A percentile compares a stretch with the other conserved stretches of the same genome.
Conservation (phyloP, 2,888 invertebrate species). For the Dioctria linearis region DNA sequence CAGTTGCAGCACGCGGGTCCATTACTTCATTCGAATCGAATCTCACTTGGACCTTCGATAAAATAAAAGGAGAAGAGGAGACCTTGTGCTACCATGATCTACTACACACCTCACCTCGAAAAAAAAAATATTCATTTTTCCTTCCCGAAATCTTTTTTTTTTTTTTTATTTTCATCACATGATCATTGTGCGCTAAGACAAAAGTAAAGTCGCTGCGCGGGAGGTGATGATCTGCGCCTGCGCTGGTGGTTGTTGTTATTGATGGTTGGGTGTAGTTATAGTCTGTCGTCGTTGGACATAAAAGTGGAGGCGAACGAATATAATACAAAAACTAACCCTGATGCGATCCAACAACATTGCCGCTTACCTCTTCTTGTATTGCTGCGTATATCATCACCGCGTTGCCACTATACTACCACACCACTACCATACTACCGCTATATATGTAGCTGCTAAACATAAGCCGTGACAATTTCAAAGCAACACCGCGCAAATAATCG, state of each 20-base stretch:
- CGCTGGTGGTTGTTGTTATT: neutral
- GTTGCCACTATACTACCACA: too few species aligned
- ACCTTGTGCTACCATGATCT: neutral
- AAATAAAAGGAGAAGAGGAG: too few species aligned
- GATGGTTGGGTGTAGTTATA: neutral
- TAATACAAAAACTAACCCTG: constrained; percentile 18
- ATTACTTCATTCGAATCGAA: too few species aligned
- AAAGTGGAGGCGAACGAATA: neutral
- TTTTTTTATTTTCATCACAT: neutral
- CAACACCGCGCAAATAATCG: constrained; percentile 37
- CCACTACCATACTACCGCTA: neutral
- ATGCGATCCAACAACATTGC: constrained; percentile 26
- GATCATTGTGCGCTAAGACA: neutral
- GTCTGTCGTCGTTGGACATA: neutral
- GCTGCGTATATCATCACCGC: too few species aligned
- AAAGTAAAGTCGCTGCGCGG: neutral
- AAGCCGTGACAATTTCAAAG: constrained; percentile 42
- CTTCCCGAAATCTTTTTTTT: neutral
- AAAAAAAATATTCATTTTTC: neutral
- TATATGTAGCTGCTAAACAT: neutral
- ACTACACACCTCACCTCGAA: neutral
- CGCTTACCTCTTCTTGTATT: constrained; percentile 13
- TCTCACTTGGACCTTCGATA: too few species aligned
- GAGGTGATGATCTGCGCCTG: neutral
- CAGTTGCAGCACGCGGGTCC: neutral